Evolutionary conservation across 2,797 vertebrate species (phyloP), one percentile per base, ranked within the genome.

Genomic region (Urophycis tenuis): DNA sequence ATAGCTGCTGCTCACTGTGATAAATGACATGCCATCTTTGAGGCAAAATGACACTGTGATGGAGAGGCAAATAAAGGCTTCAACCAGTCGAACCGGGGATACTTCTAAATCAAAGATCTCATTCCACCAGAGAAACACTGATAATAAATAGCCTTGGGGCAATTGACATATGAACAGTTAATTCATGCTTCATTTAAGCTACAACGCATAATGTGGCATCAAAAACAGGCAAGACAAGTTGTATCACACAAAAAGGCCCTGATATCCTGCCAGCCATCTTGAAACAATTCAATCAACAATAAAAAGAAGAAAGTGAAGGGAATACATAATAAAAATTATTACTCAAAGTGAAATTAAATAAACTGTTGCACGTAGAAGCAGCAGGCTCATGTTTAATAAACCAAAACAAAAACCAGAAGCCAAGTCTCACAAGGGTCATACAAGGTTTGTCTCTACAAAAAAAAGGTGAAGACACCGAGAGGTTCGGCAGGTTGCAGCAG

Each of bases 121-220:
- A 82, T 81, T 82, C 79, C 77, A 79, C 71, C 74, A 79, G 5
- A 33, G 67, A 33, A 76, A 74, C 77, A 81, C 75, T 75, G 29
- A 79, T 74, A 74, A 74, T 41, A 74, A 74, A 82, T 25, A 77
- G 78, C 39, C 2, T 17, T 2, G 19, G 36, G 22, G 6, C 7
- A 34, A 71, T 4, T 71, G 71, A 72, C 71, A 73, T 45, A 69
- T 12, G 60, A 3, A 74, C 22, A 15, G 49, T 53, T n/a, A n/a
- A n/a, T n/a, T n/a, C n/a, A n/a, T 5, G 19, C 49, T 53, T 53
- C 4, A 53, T n/a, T 53, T 53, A 53, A 22, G 49, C 19, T n/a
- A 60, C 53, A 10, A 4, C 25, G 53, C 53, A 60, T 17, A 60
- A 10, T 60, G 25, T 10, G 53, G 7, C 22, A 25, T 60, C 53